phyloP scores from a whole-genome alignment of 2,888 invertebrate species.

The Tenthredo amoena region DNA sequence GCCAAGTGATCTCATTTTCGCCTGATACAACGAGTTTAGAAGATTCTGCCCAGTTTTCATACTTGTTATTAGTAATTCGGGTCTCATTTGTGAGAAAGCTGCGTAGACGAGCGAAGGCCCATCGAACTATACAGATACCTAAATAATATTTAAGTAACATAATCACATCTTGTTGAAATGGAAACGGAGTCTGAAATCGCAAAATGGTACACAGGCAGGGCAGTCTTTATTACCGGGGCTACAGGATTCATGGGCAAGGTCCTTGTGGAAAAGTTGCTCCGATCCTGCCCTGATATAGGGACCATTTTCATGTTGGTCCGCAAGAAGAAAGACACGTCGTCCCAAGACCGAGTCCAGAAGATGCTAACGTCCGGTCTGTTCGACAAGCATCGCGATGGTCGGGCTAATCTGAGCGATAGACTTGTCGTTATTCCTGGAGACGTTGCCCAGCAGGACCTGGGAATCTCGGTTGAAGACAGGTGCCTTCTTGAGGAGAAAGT shows the following conservation, averaged over 20 bases:
- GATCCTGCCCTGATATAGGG: conserved; percentile 34
- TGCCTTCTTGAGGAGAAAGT: conserved; percentile 83
- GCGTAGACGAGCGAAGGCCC: no score
- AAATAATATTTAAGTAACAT: no score
- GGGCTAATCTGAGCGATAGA: conserved; percentile 58
- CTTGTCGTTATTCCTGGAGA: conserved; percentile 82
- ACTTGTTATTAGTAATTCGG: no score
- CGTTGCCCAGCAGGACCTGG: conserved; percentile 83
- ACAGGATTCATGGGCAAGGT: conserved; percentile 46
- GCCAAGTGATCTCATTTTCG: no score
- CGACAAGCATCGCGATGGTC: background rate
- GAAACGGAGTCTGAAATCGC: conserved; percentile 1
- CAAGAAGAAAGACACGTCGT: background rate
- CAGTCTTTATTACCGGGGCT: conserved; percentile 37
- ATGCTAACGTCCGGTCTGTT: background rate
- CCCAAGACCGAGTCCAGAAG: conserved; percentile 8
- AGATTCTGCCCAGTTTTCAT: no score
- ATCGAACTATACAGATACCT: no score
- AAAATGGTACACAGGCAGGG: conserved; percentile 21
- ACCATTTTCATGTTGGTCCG: background rate
- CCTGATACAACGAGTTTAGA: no score
- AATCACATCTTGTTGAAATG: background rate
- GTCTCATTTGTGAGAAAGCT: no score
- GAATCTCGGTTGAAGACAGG: conserved; percentile 83
- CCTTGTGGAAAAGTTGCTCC: conserved; percentile 16